These are phyloP conservation scores for Pristionchus arcanus DNA, from an alignment of 2,888 invertebrate species.

Conservation along the genomic window DNA sequence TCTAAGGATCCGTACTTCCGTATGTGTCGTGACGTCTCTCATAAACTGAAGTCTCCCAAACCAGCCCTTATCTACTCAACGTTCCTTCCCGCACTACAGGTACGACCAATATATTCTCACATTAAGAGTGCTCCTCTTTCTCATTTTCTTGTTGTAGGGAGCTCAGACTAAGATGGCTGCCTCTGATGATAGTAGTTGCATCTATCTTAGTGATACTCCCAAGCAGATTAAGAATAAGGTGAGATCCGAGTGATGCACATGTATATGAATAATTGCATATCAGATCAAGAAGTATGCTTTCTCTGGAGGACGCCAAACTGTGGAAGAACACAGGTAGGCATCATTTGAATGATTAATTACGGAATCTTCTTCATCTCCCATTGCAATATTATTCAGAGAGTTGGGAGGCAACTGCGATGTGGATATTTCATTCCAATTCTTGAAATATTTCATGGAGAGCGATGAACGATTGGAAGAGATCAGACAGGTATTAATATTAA, in stretches of 20 bases:
- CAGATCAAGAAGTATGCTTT: slow-evolving; percentile 95
- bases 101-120: slow-evolving; percentile 82
- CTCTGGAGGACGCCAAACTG: slow-evolving; percentile 93
- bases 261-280: slow-evolving; percentile 52
- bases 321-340: slow-evolving; percentile 89
- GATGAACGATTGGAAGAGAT: slow-evolving; percentile 90
- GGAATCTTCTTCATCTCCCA: background rate
- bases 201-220: slow-evolving; percentile 94
- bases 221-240: slow-evolving; percentile 97
- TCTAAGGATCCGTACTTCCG: slow-evolving; percentile 95
- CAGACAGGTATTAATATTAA: slow-evolving; percentile 81
- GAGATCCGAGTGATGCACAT: slow-evolving; percentile 33
- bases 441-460: slow-evolving; percentile 95
- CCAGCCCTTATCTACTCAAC: slow-evolving; percentile 89
- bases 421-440: slow-evolving; percentile 95
- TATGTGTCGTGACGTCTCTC: slow-evolving; percentile 98
- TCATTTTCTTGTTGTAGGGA: slow-evolving; percentile 83
- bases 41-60: slow-evolving; percentile 90
- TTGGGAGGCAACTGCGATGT: slow-evolving; percentile 95
- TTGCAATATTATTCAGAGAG: slow-evolving; percentile 61
- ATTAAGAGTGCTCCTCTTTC: background rate
- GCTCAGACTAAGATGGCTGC: slow-evolving; percentile 99
- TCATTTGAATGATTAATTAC: background rate
- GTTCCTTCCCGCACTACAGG: slow-evolving; percentile 93
- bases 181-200: slow-evolving; percentile 93